Base-by-base conservation (phyloP, 2,113 vertebrate genomes). In the Solenodon paradoxus region DNA sequence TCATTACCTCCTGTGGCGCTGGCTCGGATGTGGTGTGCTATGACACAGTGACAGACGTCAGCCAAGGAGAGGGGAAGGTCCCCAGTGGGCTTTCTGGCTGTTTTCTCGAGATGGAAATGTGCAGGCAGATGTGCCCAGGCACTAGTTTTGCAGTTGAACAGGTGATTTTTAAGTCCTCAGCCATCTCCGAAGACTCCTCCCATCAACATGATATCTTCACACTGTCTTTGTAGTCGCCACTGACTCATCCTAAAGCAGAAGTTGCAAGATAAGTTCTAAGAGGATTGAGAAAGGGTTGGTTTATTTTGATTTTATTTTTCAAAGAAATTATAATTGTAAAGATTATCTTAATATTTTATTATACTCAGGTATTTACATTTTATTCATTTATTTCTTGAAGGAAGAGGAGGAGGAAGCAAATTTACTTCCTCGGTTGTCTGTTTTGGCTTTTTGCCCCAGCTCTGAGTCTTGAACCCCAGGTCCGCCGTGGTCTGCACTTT, bases 1-100 rank as follows among this genome's bases (percentile, higher is more conserved):
- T 88, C 11, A 59, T 90, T 66, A 68, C 81, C 12, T 95, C 92
- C 53, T 35, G 55, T 51, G 86, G 55, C 38, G 75, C 38, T 30
- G 64, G 90, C 87, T 92, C 83, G 95, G 92, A 80, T 88, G 85
- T 92, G 63, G 40, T 80, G n/a, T 92, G 20, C 63, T 53, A 1
- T 38, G 51, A 82, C 35, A 35, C 57, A 45, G 78, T 26, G 22
- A 28, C 16, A 53, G 92, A 10, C 42, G 19, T 55, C 9, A 22
- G 30, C 38, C 47, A 42, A 32, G 57, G 26, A 47, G 19, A 87
- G 80, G 59, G 40, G 49, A 38, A 55, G 19, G 30, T 38, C n/a
- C 15, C 8, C 2, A 12, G 51, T 9, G 9, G 35, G n/a, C 2
- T 69, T 75, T 90, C 26, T 88, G 69, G 28, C 13, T 57, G 10